Conservation (phyloP, 1,140 invertebrate genomes). For the Magallana gigas region DNA sequence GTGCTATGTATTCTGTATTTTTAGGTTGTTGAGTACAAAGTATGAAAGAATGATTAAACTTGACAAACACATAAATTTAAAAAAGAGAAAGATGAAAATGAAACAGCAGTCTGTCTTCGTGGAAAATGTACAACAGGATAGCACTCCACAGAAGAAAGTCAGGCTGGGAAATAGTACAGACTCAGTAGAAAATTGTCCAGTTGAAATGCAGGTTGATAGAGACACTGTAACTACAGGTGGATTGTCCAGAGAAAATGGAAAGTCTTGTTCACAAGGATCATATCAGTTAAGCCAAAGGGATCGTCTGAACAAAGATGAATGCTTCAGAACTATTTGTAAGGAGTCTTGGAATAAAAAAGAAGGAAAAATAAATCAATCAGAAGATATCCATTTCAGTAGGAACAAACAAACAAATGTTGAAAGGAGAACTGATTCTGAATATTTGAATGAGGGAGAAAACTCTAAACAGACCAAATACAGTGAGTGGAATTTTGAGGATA, state of each 20-base stretch:
- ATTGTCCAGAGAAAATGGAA: no score
- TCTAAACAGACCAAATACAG: not conserved
- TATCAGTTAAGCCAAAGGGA: no score
- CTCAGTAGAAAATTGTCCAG: no score
- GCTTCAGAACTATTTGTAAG: no score
- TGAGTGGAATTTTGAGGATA: constrained; percentile 64
- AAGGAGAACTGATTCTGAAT: not conserved
- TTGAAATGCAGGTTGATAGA: no score
- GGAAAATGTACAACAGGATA: not conserved
- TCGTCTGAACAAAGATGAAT: no score
- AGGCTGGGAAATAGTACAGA: not conserved
- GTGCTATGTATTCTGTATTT: constrained; percentile 23
- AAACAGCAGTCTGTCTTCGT: constrained; percentile 18
- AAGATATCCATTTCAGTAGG: no score
- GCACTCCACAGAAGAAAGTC: constrained; percentile 24
- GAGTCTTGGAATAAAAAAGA: no score
- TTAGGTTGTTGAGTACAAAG: constrained; percentile 58
- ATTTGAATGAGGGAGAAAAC: not conserved
- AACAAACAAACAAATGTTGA: no score
- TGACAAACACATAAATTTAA: constrained; percentile 64
- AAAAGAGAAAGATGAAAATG: constrained; percentile 53
- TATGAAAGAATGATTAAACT: constrained; percentile 72
- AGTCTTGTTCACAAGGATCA: no score
- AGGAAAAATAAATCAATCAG: no score
- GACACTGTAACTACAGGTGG: no score